Evolutionary conservation across 2,888 invertebrate species (phyloP).

Genomic region (Abrostola tripartita): DNA sequence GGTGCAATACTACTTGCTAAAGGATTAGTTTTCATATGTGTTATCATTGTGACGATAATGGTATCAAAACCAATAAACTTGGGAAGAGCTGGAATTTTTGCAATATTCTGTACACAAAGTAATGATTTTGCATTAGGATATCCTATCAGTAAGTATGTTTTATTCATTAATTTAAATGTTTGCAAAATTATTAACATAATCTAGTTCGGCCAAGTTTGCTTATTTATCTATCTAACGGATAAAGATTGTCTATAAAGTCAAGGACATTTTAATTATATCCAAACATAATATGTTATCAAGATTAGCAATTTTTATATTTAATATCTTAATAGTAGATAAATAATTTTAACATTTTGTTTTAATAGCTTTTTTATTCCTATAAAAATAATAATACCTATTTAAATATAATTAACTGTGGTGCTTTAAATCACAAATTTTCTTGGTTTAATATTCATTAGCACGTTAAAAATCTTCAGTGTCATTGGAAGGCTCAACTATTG

Average conservation of each 20-base stretch:
- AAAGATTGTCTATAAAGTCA: background rate
- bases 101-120: constrained; percentile 98
- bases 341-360: no score
- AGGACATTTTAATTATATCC: background rate
- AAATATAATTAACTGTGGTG: no score
- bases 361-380: no score
- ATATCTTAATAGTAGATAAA: no score
- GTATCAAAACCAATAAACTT: constrained; percentile 94
- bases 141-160: constrained; percentile 93
- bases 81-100: constrained; percentile 96
- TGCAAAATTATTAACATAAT: no score
- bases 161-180: background rate
- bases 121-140: constrained; percentile 99
- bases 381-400: no score
- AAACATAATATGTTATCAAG: background rate
- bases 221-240: background rate
- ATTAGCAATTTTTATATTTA: background rate
- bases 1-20: constrained; percentile 95
- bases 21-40: constrained; percentile 94
- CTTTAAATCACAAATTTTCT: no score
- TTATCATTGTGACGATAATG: constrained; percentile 92
- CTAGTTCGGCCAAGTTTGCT: no score
- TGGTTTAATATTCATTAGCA: no score
- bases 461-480: no score
- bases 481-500: no score